Base-by-base conservation (phyloP, 2,888 invertebrate species). In the Andrena dorsata region DNA sequence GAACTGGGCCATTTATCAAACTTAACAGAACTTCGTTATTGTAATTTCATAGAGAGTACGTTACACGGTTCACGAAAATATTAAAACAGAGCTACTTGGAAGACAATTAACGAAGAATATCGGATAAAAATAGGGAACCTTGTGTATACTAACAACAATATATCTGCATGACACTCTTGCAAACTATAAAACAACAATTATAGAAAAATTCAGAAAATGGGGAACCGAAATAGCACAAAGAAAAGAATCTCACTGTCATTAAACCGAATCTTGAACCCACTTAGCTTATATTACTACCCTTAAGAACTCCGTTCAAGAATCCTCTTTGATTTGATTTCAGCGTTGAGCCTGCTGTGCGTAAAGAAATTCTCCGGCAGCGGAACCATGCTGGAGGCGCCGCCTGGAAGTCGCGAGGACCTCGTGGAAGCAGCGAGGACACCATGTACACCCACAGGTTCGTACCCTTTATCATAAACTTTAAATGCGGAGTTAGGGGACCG, bases 301-400 rank as follows among this genome's bases (percentile, higher is more conserved):
- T 41, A 23, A 53, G 8, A 26, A 51, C 16, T 8, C 28, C 20
- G 10, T 8, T 10, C 23, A 16, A 69, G 16, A 6, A 5, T 13
- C 35, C 13, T 23, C n/a, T 23, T 8, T 56, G 56, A 4, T 68
- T 41, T 51, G 53, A 49, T 91, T 90, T 1, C 86, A 93, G 93
- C 93, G 90, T 89, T 93, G 81, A 92, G 93, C 92, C 93, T 93
- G 93, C 93, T 93, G 86, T 93, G 93, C 88, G 91, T 92, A 76
- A 92, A 91, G 84, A 91, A 92, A 90, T 92, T 92, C 76, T 90
- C 91, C 84, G 90, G 90, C 80, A 91, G 85, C 86, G 87, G 86
- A 76, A 85, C 88, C 65, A 93, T 93, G 93, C 87, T 93, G 85
- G 93, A 93, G 86, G 93, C 92, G 83, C 93, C 93, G 78, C 93